Conservation (phyloP, 2,888 invertebrate species). For the Drosophila phalerata region DNA sequence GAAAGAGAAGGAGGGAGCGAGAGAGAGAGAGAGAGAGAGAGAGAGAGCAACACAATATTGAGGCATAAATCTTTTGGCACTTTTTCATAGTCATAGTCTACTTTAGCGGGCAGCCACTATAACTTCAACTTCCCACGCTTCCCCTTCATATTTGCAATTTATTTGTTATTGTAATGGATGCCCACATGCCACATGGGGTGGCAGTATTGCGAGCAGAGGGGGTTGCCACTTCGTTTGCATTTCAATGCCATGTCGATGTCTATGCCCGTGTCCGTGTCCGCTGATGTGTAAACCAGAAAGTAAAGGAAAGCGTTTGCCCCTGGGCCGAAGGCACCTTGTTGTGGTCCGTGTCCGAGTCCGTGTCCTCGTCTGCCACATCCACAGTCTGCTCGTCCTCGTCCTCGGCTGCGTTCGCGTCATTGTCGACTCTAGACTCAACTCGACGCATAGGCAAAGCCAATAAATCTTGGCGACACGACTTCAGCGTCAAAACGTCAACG, state of each 20-base stretch:
- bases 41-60: constrained; percentile 38
- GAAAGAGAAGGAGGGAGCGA: neutral
- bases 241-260: constrained; percentile 43
- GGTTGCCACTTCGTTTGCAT: constrained; percentile 24
- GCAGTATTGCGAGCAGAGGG: neutral
- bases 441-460: constrained; percentile 60
- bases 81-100: constrained; percentile 66
- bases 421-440: constrained; percentile 38
- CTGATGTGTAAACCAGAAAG: constrained; percentile 30
- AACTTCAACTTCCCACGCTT: constrained; percentile 13
- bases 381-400: constrained; percentile 6
- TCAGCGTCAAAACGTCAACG: constrained; percentile 20
- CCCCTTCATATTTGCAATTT: constrained; percentile 67
- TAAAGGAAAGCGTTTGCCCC: constrained; percentile 33
- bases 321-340: constrained; percentile 37
- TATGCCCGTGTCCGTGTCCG: constrained; percentile 24
- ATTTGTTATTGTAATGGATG: constrained; percentile 71
- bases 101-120: constrained; percentile 44
- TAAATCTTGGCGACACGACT: constrained; percentile 75
- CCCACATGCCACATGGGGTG: constrained; percentile 9
- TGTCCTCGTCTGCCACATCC: neutral
- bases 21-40: neutral
- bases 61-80: constrained; percentile 73
- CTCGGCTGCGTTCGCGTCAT: constrained; percentile 27
- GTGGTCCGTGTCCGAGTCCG: constrained; percentile 17